These are phyloP conservation scores for Hydra vulgaris DNA, from an alignment of 30 jellyfish, hydroid and myxozoan species.

Conservation along the genomic window DNA sequence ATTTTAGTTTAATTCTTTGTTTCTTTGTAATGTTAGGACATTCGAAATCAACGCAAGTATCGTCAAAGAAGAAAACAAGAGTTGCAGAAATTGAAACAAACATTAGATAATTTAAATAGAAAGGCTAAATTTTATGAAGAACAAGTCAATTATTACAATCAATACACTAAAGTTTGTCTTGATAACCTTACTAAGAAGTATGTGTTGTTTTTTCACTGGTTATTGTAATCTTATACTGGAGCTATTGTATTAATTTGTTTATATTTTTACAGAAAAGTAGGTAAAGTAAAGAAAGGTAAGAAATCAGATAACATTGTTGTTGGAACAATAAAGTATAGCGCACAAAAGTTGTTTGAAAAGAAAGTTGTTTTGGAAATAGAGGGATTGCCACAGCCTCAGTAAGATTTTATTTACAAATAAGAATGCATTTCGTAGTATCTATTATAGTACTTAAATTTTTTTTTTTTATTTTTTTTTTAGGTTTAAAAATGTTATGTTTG, in stretches of 20 bases:
- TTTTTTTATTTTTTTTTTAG: too few relatives aligned
- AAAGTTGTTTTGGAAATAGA: constrained; percentile 86
- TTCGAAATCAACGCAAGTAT: constrained; percentile 90
- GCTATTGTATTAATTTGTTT: neutral
- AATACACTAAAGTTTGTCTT: constrained; percentile 81
- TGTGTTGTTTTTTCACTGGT: neutral
- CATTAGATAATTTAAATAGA: constrained; percentile 73
- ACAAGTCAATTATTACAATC: constrained; percentile 85
- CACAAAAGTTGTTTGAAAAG: constrained; percentile 75
- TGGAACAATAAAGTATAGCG: constrained; percentile 87
- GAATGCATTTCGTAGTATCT: too few relatives aligned
- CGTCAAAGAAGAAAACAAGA: constrained; percentile 91
- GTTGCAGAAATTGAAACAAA: constrained; percentile 62
- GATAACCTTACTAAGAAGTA: constrained; percentile 88
- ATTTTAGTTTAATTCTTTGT: neutral
- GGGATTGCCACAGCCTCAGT: constrained; percentile 94
- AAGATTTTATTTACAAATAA: too few relatives aligned
- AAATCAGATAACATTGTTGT: constrained; percentile 52
- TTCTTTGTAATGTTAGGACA: constrained; percentile 41
- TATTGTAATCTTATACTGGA: too few relatives aligned
- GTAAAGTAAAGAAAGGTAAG: constrained; percentile 47
- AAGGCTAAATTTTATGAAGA: constrained; percentile 71
- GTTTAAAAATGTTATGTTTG: constrained; percentile 78
- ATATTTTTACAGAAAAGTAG: constrained; percentile 4
- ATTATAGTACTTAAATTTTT: too few relatives aligned